phyloP scores from a whole-genome alignment of 2,888 invertebrate genomes.

The Macrophya annulata region DNA sequence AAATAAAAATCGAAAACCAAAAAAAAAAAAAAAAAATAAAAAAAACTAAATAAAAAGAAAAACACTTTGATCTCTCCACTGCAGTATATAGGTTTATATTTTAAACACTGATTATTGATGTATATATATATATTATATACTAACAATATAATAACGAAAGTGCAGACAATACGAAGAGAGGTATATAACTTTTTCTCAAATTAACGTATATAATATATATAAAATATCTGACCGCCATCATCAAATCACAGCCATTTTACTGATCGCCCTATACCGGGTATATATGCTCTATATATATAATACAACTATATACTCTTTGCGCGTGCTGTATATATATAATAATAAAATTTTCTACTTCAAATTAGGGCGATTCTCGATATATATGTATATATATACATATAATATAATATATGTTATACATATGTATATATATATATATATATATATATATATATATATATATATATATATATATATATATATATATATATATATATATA shows the following conservation, averaged over 20 bases:
- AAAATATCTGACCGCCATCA: slow-evolving; percentile 53
- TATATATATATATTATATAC: neutral
- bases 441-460: no score
- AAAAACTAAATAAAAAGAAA: neutral
- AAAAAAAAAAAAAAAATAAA: neutral
- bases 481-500: neutral
- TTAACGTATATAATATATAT: neutral
- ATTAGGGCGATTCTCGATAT: neutral
- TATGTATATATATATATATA: no score
- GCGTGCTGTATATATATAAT: no score
- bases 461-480: no score
- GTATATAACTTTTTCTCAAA: neutral
- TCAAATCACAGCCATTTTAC: slow-evolving; percentile 74
- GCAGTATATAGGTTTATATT: neutral
- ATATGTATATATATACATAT: neutral
- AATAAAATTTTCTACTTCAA: no score
- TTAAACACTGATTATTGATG: neutral
- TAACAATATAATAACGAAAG: neutral
- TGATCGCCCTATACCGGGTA: slow-evolving; percentile 24
- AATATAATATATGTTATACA: no score
- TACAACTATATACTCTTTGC: no score
- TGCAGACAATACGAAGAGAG: neutral
- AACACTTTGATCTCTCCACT: neutral
- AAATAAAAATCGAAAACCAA: neutral
- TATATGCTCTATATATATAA: slow-evolving; percentile 8